A percentile compares a stretch with the other conserved stretches of the same genome.
phyloP scores from a whole-genome alignment of 2,113 vertebrate genomes.

The Toxotes jaculatrix region DNA sequence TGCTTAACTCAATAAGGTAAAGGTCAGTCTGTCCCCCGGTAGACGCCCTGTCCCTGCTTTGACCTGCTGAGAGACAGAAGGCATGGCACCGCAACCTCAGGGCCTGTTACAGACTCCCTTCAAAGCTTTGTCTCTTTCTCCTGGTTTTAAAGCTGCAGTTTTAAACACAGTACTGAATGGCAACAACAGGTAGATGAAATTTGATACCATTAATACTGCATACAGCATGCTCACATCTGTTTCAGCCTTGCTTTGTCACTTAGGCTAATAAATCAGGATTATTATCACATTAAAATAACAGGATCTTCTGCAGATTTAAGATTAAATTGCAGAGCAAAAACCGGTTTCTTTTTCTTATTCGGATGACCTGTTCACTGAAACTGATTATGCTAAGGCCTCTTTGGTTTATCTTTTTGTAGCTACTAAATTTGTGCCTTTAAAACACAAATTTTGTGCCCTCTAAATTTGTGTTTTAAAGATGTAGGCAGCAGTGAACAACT shows the following conservation, averaged over 20 bases:
- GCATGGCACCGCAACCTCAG: conserved; percentile 45
- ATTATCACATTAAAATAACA: conserved; percentile 10
- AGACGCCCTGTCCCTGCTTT: conserved; percentile 67
- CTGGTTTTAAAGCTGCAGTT: conserved; percentile 21
- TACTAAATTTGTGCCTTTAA: not conserved
- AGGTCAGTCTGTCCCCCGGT: conserved; percentile 73
- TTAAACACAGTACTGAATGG: conserved; percentile 6
- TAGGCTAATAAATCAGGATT: conserved; percentile 16
- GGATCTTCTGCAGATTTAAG: conserved; percentile 14
- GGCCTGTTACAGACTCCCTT: conserved; percentile 16
- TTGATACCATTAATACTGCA: not conserved
- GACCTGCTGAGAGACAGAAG: conserved; percentile 62
- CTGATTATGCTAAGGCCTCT: not conserved
- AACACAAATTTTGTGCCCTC: not conserved
- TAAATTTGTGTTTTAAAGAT: conserved; percentile 13
- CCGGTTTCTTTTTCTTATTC: not conserved
- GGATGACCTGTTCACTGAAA: not conserved
- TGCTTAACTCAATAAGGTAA: conserved; percentile 80
- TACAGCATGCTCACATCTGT: conserved; percentile 4
- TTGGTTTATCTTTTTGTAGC: not conserved
- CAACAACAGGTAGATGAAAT: conserved; percentile 3
- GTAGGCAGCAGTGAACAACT: conserved; percentile 1
- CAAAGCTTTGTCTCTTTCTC: not conserved
- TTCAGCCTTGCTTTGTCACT: conserved; percentile 13
- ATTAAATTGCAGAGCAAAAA: not conserved